phyloP scores from a whole-genome alignment of 2,113 vertebrate species.

The Arizona elegans region DNA sequence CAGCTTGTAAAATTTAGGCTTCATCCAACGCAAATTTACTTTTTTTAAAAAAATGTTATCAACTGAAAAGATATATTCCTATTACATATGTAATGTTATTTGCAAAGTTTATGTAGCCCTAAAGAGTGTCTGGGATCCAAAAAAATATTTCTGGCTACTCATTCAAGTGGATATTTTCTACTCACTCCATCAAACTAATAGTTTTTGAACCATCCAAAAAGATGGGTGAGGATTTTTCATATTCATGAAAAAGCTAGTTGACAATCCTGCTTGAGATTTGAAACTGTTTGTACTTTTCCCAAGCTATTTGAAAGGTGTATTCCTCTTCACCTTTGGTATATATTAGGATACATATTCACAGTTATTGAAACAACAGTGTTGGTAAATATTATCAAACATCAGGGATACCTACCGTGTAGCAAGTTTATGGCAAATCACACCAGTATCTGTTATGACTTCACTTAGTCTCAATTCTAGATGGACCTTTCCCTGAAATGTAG shows the following conservation, averaged over 20 bases:
- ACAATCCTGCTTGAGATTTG: not conserved
- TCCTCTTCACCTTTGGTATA: not conserved
- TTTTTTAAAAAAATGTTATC: not conserved
- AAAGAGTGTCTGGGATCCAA: not conserved
- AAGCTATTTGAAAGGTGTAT: not conserved
- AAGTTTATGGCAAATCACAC: slow-evolving; percentile 90
- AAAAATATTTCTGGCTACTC: not conserved
- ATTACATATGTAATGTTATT: not conserved
- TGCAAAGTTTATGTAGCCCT: not conserved
- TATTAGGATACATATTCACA: not conserved
- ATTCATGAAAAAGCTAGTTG: not conserved
- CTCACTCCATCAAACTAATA: not conserved
- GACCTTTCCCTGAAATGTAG: slow-evolving; percentile 87
- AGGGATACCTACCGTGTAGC: slow-evolving; percentile 82
- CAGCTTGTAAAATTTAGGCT: slow-evolving; percentile 23
- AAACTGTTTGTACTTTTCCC: not conserved
- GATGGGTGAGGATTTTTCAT: not conserved
- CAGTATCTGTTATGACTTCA: slow-evolving; percentile 95
- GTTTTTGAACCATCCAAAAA: not conserved
- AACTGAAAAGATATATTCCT: not conserved
- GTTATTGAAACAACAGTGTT: not conserved
- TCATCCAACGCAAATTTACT: slow-evolving; percentile 32
- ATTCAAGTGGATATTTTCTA: not conserved
- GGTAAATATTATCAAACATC: not conserved
- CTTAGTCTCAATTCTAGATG: slow-evolving; percentile 93